Evolutionary conservation across 37 sponge, comb jelly and placozoan genomes (phyloP).

Genomic region (Ianthella basta): DNA sequence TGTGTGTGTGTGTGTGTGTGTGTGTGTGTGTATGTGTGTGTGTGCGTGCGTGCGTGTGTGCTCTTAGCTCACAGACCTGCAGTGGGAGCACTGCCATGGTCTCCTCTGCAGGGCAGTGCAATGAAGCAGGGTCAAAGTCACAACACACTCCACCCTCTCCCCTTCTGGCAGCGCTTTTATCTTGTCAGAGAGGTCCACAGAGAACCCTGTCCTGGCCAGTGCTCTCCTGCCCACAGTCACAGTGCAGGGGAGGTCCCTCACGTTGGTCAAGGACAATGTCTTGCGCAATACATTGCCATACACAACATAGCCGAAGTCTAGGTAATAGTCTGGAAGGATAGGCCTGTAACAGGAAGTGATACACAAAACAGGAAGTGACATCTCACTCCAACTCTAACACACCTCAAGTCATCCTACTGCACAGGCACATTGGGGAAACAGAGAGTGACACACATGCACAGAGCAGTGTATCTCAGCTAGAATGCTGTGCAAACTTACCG

Average conservation of each 20-base stretch:
- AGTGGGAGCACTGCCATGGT: slow-evolving; percentile 54
- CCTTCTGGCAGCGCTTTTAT: slow-evolving; percentile 85
- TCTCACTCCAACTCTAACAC: too few species aligned
- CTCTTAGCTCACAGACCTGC: slow-evolving; percentile 41
- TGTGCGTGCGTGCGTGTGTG: too few species aligned
- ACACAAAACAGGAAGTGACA: neutral
- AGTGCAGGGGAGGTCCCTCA: slow-evolving; percentile 58
- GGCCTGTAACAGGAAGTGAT: slow-evolving; percentile 36
- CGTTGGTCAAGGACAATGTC: slow-evolving; percentile 73
- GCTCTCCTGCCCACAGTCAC: slow-evolving; percentile 43
- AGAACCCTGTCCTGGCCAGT: slow-evolving; percentile 80
- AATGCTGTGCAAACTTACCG: too few species aligned
- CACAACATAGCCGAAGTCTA: slow-evolving; percentile 94
- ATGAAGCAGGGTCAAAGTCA: slow-evolving; percentile 88
- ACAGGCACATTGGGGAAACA: too few species aligned
- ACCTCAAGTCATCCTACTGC: too few species aligned
- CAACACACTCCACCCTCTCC: slow-evolving; percentile 79
- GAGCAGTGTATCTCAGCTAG: too few species aligned
- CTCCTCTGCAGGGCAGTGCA: slow-evolving; percentile 47
- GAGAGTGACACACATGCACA: too few species aligned
- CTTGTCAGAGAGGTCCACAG: slow-evolving; percentile 61
- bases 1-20: too few species aligned
- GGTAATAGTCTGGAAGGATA: slow-evolving; percentile 73
- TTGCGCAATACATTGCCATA: slow-evolving; percentile 64
- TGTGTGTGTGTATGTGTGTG: too few species aligned